Conservation (phyloP, 2,888 invertebrate genomes). For the Phortica okadai region DNA sequence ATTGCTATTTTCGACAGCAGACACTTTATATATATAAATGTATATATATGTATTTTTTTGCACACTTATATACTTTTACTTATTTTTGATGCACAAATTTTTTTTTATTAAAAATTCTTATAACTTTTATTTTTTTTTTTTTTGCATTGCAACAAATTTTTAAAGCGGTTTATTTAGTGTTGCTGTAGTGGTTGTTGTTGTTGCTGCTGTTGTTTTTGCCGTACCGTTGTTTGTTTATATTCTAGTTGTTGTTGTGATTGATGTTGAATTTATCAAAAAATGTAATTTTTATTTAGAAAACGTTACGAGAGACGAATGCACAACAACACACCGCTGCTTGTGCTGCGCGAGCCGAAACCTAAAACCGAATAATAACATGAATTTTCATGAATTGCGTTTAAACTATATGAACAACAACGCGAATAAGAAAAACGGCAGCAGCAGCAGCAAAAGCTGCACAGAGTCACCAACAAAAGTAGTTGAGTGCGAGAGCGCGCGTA, state of each 20-base stretch:
- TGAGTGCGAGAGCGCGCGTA: constrained; percentile 14
- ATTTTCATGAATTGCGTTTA: constrained; percentile 76
- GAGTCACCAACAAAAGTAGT: constrained; percentile 24
- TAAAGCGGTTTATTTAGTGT: background rate
- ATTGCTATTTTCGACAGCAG: background rate
- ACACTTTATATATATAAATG: background rate
- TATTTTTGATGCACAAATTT: too few species aligned
- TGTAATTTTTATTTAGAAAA: constrained; percentile 49
- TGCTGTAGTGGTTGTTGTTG: background rate
- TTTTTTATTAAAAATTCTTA: background rate
- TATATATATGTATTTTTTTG: background rate
- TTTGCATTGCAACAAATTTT: background rate
- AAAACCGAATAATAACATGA: constrained; percentile 77
- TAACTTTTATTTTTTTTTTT: background rate
- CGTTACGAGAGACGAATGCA: constrained; percentile 73
- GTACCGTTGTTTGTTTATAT: background rate
- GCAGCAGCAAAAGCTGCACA: constrained; percentile 38
- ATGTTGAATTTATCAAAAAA: background rate
- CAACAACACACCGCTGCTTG: constrained; percentile 64
- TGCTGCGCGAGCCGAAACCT: constrained; percentile 77
- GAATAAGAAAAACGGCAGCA: constrained; percentile 26
- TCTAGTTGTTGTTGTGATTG: constrained; percentile 13
- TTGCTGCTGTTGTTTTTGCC: background rate
- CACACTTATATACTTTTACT: background rate
- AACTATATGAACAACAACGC: constrained; percentile 47